Base-by-base conservation (phyloP, 2,888 invertebrate genomes). In the Caenorhabditis becei region DNA sequence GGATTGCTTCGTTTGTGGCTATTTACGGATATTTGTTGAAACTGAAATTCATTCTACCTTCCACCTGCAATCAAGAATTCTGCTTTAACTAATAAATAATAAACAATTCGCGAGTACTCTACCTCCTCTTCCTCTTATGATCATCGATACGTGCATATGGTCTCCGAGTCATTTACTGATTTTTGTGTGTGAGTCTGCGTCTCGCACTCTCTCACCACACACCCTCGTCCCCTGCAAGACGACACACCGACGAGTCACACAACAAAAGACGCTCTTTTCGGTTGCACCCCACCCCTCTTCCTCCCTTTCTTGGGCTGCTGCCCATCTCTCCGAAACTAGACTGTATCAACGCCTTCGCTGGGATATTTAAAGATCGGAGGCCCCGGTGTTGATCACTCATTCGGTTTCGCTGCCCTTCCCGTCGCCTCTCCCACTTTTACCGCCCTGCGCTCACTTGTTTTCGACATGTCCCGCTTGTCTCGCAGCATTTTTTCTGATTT, bases 71-170 rank as follows among this genome's bases (percentile, higher is more conserved):
- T 47, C 41, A 26, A 41, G n/a, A 51, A 32, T 62, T 56, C 56
- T 75, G 69, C 69, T 77, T 70, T 70, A 77, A 47, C 49, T 77
- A 63, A 77, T 77, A 56, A 69, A 77, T 63, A 58, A 51, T 77
- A 32, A 51, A 32, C 14, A 24, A 51, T 66, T 7, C 2, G 23
- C 7, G 8, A 26, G 41, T 18, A n/a, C 35, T 2, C 18, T 53
- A 20, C n/a, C 32, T 51, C 51, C 24, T 58, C 23, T 49, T 24
- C 20, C 7, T 23, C 16, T 23, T 37, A 3, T 35, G n/a, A n/a
- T n/a, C n/a, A n/a, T n/a, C n/a, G n/a, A n/a, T 26, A 16, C 51
- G 28, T 51, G 35, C 20, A 51, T 41, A 58, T 56, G 7, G 41
- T 51, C 63, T 54, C 41, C 28, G 20, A 56, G n/a, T 66, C 41